Percentiles rank a stretch among this genome's conserved stretches.
phyloP scores from a whole-genome alignment of 2,113 vertebrate species.

The Prolemur simus region DNA sequence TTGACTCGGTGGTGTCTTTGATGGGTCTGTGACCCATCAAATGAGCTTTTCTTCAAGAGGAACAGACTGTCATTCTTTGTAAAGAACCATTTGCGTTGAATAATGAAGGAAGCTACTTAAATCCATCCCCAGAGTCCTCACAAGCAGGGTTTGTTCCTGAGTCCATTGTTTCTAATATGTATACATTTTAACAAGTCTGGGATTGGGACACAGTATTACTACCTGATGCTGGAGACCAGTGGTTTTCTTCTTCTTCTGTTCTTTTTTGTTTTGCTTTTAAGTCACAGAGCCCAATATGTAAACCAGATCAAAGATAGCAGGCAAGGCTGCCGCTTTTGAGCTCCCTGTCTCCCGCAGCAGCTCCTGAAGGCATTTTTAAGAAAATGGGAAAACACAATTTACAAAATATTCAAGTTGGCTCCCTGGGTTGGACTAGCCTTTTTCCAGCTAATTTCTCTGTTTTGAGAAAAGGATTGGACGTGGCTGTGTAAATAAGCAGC shows the following conservation, averaged over 20 bases:
- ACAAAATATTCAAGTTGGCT: background rate
- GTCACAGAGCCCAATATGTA: background rate
- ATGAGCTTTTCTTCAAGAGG: background rate
- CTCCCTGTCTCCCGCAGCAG: background rate
- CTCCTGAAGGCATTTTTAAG: background rate
- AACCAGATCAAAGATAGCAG: slow-evolving; percentile 1
- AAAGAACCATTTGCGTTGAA: background rate
- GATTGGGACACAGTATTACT: background rate
- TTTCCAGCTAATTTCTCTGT: background rate
- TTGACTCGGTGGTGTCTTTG: background rate
- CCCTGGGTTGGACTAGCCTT: background rate
- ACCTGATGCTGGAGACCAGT: background rate
- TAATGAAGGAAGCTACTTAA: slow-evolving; percentile 29
- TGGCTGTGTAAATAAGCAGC: background rate
- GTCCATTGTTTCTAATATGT: background rate
- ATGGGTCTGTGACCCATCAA: background rate
- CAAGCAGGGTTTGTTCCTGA: background rate
- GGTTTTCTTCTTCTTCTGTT: background rate
- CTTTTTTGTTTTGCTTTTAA: slow-evolving; percentile 3
- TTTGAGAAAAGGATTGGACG: background rate
- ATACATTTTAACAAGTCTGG: background rate
- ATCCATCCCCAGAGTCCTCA: background rate
- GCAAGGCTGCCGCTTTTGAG: background rate
- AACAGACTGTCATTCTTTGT: background rate
- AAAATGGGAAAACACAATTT: background rate